Percentiles rank a stretch among this genome's conserved stretches.
These are phyloP conservation scores for Perithous albicinctus DNA, from an alignment of 2,888 invertebrate species.

Conservation along the genomic window DNA sequence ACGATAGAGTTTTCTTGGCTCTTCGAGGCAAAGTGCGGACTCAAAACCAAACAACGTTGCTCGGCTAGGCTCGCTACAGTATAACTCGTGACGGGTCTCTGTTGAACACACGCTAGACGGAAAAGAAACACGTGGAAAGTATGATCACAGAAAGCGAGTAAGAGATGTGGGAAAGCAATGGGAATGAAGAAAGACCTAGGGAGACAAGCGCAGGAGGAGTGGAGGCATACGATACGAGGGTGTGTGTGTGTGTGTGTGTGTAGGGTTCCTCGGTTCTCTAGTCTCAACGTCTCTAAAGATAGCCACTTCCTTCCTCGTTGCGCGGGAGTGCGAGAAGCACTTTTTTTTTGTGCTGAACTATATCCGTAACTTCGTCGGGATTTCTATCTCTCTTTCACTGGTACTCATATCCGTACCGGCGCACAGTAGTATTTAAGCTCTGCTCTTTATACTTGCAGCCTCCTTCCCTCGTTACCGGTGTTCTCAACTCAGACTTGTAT, in stretches of 20 bases:
- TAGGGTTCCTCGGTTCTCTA: constrained; percentile 20
- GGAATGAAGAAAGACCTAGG: not conserved
- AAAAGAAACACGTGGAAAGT: constrained; percentile 71
- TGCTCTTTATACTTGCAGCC: not conserved
- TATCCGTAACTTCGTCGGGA: constrained; percentile 68
- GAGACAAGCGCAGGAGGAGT: no score
- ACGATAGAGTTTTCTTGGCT: constrained; percentile 1
- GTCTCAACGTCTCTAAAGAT: constrained; percentile 76
- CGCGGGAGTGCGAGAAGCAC: constrained; percentile 70
- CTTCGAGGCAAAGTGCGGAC: not conserved
- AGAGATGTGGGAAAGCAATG: not conserved
- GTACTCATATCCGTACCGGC: constrained; percentile 27
- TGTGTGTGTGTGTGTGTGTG: not conserved
- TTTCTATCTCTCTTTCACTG: constrained; percentile 15
- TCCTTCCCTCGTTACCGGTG: not conserved
- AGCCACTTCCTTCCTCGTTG: constrained; percentile 80
- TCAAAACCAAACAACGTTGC: constrained; percentile 28
- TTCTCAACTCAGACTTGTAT: not conserved
- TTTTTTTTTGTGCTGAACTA: constrained; percentile 77
- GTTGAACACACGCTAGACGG: constrained; percentile 60
- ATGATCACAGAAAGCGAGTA: constrained; percentile 40
- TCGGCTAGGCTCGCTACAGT: not conserved
- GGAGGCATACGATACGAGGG: no score
- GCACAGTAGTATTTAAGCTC: not conserved
- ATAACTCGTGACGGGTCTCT: not conserved